Percentiles rank a stretch among this genome's conserved stretches.
Evolutionary conservation across 1,140 invertebrate species (phyloP).

Genomic region (Choristoneura fumiferana): DNA sequence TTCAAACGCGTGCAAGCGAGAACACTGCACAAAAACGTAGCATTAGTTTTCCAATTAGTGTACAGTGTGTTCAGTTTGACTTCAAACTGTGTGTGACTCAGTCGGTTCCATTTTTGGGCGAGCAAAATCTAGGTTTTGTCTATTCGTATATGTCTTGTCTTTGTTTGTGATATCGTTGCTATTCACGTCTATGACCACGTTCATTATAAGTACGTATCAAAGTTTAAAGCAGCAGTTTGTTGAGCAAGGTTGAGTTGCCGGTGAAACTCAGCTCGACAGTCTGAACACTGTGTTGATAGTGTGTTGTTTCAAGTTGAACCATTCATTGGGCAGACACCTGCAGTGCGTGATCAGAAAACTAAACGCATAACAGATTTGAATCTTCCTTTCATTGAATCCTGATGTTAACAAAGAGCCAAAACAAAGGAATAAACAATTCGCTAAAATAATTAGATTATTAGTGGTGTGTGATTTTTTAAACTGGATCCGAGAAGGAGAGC

Average conservation of each 20-base stretch:
- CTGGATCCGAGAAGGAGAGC: constrained; percentile 48
- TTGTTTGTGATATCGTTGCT: too few species aligned
- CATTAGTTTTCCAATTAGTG: constrained; percentile 22
- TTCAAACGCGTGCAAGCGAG: constrained; percentile 27
- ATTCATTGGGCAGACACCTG: constrained; percentile 30
- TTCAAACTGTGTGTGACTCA: too few species aligned
- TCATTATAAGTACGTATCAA: too few species aligned
- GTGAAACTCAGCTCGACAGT: not conserved
- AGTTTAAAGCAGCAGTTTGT: too few species aligned
- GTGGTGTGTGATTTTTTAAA: constrained; percentile 24
- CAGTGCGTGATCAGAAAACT: constrained; percentile 47
- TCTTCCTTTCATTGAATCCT: constrained; percentile 40
- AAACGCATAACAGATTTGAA: constrained; percentile 42
- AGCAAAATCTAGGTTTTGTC: too few species aligned
- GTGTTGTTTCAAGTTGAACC: constrained; percentile 3
- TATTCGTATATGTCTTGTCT: too few species aligned
- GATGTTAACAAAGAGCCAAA: constrained; percentile 22
- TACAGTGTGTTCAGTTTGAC: too few species aligned
- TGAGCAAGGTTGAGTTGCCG: too few species aligned
- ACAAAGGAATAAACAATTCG: not conserved
- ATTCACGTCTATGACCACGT: too few species aligned
- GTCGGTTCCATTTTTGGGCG: too few species aligned
- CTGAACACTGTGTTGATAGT: constrained; percentile 26
- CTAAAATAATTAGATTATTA: not conserved
- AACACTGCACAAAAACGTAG: not conserved